Conservation (phyloP, 2,797 vertebrate genomes). For the Buphagus erythrorhynchus region DNA sequence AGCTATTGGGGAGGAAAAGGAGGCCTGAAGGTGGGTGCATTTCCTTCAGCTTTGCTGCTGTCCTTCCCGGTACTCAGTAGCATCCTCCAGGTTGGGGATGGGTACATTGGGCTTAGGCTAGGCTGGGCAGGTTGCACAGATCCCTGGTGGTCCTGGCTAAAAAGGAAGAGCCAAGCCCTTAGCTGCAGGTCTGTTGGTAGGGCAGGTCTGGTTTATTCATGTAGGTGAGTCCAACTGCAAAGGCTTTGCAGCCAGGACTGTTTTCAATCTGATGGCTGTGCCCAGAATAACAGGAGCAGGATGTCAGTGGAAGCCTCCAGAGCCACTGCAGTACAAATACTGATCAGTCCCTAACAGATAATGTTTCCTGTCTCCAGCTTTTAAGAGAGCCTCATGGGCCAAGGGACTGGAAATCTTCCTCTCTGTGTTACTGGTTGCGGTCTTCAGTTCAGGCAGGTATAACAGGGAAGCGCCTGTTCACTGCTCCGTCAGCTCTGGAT, state of each 20-base stretch:
- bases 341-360: conserved; percentile 30
- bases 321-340: conserved; percentile 15
- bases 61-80: neutral
- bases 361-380: conserved; percentile 47
- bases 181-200: neutral
- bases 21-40: neutral
- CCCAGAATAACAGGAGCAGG: conserved; percentile 67
- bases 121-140: neutral
- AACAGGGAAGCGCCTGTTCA: neutral
- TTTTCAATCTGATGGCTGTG: conserved; percentile 34
- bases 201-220: neutral
- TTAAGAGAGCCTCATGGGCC: neutral
- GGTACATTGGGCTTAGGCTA: neutral
- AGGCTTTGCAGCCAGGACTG: neutral
- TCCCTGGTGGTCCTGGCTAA: neutral
- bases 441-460: conserved; percentile 1
- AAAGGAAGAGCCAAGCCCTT: neutral
- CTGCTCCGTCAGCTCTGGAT: neutral
- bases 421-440: neutral
- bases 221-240: neutral
- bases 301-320: conserved; percentile 55
- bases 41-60: neutral
- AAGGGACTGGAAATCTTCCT: neutral
- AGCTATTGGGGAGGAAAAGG: neutral
- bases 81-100: neutral